Percentiles rank a stretch among this genome's conserved stretches.
Evolutionary conservation across 2,797 vertebrate species (phyloP).

Genomic region (Onychomys torridus): DNA sequence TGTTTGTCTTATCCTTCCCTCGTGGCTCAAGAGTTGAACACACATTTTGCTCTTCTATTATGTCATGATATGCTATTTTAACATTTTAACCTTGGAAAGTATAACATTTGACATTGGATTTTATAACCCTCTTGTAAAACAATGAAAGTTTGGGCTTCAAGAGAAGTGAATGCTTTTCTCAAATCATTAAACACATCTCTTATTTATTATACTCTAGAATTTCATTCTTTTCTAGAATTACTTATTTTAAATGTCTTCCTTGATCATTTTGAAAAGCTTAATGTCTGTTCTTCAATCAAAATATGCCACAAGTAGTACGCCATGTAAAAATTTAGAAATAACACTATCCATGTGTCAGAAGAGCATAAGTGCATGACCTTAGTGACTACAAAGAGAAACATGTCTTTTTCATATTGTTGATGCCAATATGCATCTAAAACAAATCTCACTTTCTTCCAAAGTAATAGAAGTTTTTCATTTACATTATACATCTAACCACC

Average conservation of each 20-base stretch:
- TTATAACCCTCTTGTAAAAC: conserved; percentile 53
- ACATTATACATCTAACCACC: neutral
- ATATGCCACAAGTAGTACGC: conserved; percentile 12
- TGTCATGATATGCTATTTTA: conserved; percentile 53
- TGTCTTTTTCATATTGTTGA: neutral
- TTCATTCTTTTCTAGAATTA: conserved; percentile 60
- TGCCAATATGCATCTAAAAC: conserved; percentile 39
- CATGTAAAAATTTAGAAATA: conserved; percentile 48
- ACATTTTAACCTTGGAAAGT: conserved; percentile 68
- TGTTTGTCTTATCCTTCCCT: neutral
- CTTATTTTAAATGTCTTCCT: conserved; percentile 62
- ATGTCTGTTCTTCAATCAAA: conserved; percentile 36
- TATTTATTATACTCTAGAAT: conserved; percentile 44
- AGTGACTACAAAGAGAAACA: neutral
- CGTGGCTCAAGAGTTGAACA: neutral
- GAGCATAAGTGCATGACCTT: conserved; percentile 25
- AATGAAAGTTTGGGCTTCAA: conserved; percentile 57
- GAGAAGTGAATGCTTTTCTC: conserved; percentile 49
- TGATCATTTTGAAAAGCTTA: conserved; percentile 60
- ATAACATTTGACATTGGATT: conserved; percentile 48
- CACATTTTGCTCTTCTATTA: conserved; percentile 32
- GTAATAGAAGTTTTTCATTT: neutral
- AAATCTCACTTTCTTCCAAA: conserved; percentile 37
- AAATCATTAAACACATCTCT: conserved; percentile 57
- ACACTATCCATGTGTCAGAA: neutral